Conservation (phyloP, 2,797 vertebrate species). For the Potorous gilbertii region DNA sequence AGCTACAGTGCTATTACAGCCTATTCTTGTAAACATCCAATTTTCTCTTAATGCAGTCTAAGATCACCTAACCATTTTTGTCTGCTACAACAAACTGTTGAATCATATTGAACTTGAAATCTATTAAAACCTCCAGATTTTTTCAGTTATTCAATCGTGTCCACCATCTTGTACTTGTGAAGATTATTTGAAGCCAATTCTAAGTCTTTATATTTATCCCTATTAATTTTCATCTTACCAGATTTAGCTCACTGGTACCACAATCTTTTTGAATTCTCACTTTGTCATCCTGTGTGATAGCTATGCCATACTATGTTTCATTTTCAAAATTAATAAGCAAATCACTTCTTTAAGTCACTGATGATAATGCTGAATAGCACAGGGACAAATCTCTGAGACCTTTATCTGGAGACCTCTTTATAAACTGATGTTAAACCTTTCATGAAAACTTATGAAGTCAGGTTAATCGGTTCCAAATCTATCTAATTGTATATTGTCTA, state of each 20-base stretch:
- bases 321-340: background rate
- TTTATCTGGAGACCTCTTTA: background rate
- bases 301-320: background rate
- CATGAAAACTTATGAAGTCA: background rate
- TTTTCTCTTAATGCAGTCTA: background rate
- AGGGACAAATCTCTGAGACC: background rate
- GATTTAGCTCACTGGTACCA: background rate
- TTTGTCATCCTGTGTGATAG: background rate
- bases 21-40: background rate
- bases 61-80: background rate
- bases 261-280: background rate
- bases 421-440: background rate
- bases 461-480: background rate
- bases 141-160: background rate
- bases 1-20: background rate
- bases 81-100: background rate
- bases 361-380: background rate
- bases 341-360: background rate
- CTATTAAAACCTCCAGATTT: background rate
- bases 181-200: background rate
- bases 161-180: background rate
- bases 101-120: background rate
- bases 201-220: background rate
- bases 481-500: background rate
- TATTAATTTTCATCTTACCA: background rate